Conservation (phyloP, 2,888 invertebrate genomes). For the Drosophila formosana region DNA sequence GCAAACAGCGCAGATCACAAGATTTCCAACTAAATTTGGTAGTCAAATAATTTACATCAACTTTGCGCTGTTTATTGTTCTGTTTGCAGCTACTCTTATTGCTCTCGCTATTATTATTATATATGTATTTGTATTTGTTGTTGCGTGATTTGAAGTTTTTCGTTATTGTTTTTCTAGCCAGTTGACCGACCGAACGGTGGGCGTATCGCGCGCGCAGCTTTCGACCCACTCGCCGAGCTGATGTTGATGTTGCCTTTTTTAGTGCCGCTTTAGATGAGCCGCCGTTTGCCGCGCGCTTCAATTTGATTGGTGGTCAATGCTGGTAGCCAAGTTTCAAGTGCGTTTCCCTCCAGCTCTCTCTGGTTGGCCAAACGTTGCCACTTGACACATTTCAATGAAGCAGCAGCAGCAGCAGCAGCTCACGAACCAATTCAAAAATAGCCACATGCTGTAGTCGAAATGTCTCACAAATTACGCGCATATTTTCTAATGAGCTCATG, state of each 20-base stretch:
- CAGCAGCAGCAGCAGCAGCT: slow-evolving; percentile 29
- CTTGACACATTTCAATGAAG: slow-evolving; percentile 76
- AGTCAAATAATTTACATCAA: slow-evolving; percentile 78
- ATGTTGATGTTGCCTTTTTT: slow-evolving; percentile 67
- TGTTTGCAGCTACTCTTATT: slow-evolving; percentile 38
- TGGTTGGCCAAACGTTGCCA: slow-evolving; percentile 46
- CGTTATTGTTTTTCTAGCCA: slow-evolving; percentile 58
- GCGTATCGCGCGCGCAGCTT: slow-evolving; percentile 71
- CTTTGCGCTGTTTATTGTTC: slow-evolving; percentile 71
- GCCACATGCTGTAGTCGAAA: slow-evolving; percentile 31
- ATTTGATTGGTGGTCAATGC: slow-evolving; percentile 73
- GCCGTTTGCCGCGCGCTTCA: slow-evolving; percentile 28
- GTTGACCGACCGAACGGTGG: slow-evolving; percentile 50
- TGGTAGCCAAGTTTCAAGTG: slow-evolving; percentile 70
- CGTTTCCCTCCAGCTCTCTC: slow-evolving; percentile 42
- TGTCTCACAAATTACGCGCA: slow-evolving; percentile 78
- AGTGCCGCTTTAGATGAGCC: slow-evolving; percentile 65
- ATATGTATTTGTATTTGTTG: slow-evolving; percentile 39
- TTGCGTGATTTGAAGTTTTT: slow-evolving; percentile 78
- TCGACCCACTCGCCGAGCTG: slow-evolving; percentile 63
- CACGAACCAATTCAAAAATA: slow-evolving; percentile 69
- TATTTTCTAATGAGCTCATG: slow-evolving; percentile 81
- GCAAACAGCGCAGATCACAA: slow-evolving; percentile 53
- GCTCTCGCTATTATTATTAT: slow-evolving; percentile 30
- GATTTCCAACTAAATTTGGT: slow-evolving; percentile 81